A percentile compares a stretch with the other conserved stretches of the same genome.
Evolutionary conservation across 2,888 invertebrate genomes (phyloP).

Genomic region (Quadriops clusia): DNA sequence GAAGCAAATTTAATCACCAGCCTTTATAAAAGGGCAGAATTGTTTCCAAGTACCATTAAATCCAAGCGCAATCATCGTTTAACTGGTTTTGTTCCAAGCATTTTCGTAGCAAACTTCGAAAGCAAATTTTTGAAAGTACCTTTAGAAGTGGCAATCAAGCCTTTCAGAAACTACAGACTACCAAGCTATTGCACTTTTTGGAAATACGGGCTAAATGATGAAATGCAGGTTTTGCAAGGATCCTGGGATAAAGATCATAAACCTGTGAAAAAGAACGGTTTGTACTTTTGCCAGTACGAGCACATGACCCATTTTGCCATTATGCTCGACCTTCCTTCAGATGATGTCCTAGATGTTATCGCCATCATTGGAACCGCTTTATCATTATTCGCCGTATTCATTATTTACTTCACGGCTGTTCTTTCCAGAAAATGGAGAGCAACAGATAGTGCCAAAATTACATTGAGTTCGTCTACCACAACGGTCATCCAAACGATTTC

Average conservation of each 20-base stretch:
- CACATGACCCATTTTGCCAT: constrained; percentile 11
- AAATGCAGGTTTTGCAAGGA: too few species aligned
- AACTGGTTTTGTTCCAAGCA: too few species aligned
- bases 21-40: too few species aligned
- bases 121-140: too few species aligned
- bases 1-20: too few species aligned
- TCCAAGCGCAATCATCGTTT: too few species aligned
- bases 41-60: too few species aligned
- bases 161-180: too few species aligned
- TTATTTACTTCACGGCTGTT: constrained; percentile 6
- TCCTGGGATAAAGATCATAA: too few species aligned
- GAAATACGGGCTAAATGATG: constrained; percentile 10
- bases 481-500: constrained; percentile 7
- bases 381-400: constrained; percentile 4
- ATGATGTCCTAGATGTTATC: constrained; percentile 1
- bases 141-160: too few species aligned
- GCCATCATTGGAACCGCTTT: constrained; percentile 2
- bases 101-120: too few species aligned
- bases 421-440: constrained; percentile 9
- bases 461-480: constrained; percentile 6
- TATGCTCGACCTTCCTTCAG: constrained; percentile 7
- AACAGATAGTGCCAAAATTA: constrained; percentile 4
- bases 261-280: constrained; percentile 1
- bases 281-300: constrained; percentile 6
- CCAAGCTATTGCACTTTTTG: constrained; percentile 11